Evolutionary conservation across 2,888 invertebrate species (phyloP), one percentile per base, ranked within the genome.

Genomic region (Phyllotreta striolata): DNA sequence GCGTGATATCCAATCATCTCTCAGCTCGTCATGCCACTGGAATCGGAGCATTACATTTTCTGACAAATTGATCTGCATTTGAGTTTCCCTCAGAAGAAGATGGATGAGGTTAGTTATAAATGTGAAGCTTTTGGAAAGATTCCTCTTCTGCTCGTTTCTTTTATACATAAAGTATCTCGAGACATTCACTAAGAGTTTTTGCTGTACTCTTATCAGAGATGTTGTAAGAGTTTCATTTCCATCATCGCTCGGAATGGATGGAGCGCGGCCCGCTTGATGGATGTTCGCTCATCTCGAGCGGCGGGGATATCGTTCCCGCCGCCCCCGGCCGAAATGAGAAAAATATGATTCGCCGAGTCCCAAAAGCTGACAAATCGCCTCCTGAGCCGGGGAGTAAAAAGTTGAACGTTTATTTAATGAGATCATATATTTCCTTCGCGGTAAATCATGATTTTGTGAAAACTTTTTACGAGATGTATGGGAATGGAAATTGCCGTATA

Each of bases 31-130:
- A 64, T 66, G 66, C 64, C 64, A 67, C 71, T 68, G 70, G 72
- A 76, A 76, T 75, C 73, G 78, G 75, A 77, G 80, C 79, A 81
- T 82, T 80, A 82, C 81, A 82, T 82, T 82, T 82, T 81, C 82
- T 82, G 82, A 83, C 83, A 83, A 83, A 83, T 83, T 82, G 82
- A 81, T 82, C 82, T 82, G 82, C 82, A 81, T 82, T 82, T 81
- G 81, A 81, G 81, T 79, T 78, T 74, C 77, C 79, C 78, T 75
- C 71, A 61, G 80, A 82, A 77, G 80, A 83, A 83, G 83, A 83
- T 83, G 82, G 83, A 83, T 83, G 82, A 82, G 82, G 82, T 81
- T 82, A 82, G 83, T 83, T 83, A 83, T 83, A 83, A 82, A 83
- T 82, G 82, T 83, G 83, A 82, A 81, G 82, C 82, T 82, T 82